Conservation (phyloP, 1,140 invertebrate genomes). For the Ceratitis capitata region DNA sequence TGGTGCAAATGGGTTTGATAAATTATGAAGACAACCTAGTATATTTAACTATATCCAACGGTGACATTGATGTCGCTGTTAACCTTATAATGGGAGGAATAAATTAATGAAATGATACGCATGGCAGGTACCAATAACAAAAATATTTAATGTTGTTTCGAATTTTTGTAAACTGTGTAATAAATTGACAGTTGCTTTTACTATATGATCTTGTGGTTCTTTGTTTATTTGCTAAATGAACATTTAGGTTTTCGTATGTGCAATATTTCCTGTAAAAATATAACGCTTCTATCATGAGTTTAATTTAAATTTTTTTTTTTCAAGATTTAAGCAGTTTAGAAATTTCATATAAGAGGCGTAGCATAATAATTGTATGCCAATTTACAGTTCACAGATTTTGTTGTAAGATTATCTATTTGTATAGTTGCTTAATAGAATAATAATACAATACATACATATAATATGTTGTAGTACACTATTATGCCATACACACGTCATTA, state of each 20-base stretch:
- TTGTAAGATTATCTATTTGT: no score
- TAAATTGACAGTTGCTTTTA: not conserved
- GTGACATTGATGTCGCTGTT: constrained; percentile 88
- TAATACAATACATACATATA: constrained; percentile 3
- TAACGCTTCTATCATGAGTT: not conserved
- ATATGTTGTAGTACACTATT: not conserved
- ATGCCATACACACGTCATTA: constrained; percentile 60
- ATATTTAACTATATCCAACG: constrained; percentile 81
- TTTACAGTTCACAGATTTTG: no score
- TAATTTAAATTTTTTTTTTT: no score
- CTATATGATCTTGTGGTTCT: not conserved
- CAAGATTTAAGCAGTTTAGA: no score
- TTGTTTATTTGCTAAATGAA: constrained; percentile 5
- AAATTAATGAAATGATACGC: constrained; percentile 47
- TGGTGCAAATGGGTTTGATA: constrained; percentile 87
- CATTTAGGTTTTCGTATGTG: not conserved
- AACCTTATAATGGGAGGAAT: constrained; percentile 75
- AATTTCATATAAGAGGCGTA: no score
- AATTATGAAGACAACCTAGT: constrained; percentile 86
- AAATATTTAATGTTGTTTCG: not conserved
- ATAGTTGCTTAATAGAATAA: not conserved
- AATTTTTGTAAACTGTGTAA: not conserved
- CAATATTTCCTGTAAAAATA: not conserved
- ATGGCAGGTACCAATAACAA: not conserved
- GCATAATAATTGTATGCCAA: not conserved